Base-by-base conservation (phyloP, 2,888 invertebrate genomes). In the Latrodectus hesperus region DNA sequence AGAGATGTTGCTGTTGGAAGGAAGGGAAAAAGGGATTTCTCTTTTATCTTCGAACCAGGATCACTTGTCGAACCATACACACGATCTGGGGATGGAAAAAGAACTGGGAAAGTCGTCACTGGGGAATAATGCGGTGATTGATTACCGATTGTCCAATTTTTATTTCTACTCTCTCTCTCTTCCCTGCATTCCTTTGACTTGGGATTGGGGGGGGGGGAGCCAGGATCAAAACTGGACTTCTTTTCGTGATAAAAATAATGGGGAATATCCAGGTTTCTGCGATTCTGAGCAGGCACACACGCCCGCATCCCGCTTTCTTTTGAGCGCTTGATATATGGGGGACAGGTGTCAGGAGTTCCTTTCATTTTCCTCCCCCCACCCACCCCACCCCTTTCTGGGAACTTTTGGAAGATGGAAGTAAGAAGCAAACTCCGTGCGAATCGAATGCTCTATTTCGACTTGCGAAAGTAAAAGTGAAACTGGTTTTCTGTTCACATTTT, bases 71-170 rank as follows among this genome's bases (percentile, higher is more conserved):
- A 79, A 71, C 65, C 64, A 38, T 51, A 60, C 74, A 60, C 74
- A 74, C 73, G 52, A 53, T 53, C 52, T 22, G 71, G 11, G 67
- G 22, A n/a, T 5, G 16, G 68, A 16, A 67, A n/a, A 68, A 49
- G 55, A 68, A 64, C 26, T 70, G 75, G 82, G 75, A 75, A 60
- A 82, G 65, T 75, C 75, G 75, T 75, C 75, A 70, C 75, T 22
- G 74, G 75, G 60, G 82, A 75, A 82, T 82, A 82, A 82, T 75
- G 68, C 74, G 60, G 68, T 82, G 82, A 82, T 82, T 82, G 82
- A 82, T 82, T 75, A 75, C 70, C 82, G 75, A 75, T 82, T 82
- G 82, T 75, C 55, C 82, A 55, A 82, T 22, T 17, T 68, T 26
- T 60, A 12, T 60, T 60, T 60, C 16, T 67, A 14, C n/a, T 60